A percentile compares a stretch with the other conserved stretches of the same genome.
These are phyloP conservation scores for Acanthornis magna DNA, from an alignment of 2,797 vertebrate species.

Conservation along the genomic window DNA sequence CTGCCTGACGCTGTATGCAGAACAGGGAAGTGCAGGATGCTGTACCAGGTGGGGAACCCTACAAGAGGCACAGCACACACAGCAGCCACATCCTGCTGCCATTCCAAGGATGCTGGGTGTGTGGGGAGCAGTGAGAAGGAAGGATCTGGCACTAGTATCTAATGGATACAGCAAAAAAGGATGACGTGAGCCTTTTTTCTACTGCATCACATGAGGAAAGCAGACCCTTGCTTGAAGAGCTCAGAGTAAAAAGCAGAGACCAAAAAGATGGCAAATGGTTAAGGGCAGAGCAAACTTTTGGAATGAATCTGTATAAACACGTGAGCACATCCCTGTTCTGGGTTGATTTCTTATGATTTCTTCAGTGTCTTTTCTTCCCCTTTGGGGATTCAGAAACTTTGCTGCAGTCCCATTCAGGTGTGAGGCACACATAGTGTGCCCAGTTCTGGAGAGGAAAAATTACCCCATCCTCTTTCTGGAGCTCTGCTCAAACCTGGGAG, in stretches of 20 bases:
- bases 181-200: not conserved
- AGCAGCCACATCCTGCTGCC: not conserved
- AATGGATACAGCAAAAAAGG: not conserved
- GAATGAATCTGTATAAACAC: not conserved
- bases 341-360: not conserved
- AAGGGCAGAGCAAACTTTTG: not conserved
- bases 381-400: not conserved
- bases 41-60: not conserved
- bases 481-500: not conserved
- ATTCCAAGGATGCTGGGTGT: not conserved
- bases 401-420: not conserved
- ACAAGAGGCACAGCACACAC: fast-evolving
- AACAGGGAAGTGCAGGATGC: not conserved
- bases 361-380: not conserved
- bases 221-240: not conserved
- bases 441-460: not conserved
- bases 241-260: not conserved
- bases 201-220: not conserved
- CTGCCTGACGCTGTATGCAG: not conserved
- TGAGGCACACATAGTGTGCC: fast-evolving
- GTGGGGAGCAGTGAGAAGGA: not conserved
- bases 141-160: not conserved
- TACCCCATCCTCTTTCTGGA: not conserved
- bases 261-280: not conserved
- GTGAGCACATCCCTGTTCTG: not conserved